Evolutionary conservation across 2,113 vertebrate species (phyloP), one percentile per base, ranked within the genome.

Genomic region (Harpagus bidentatus): DNA sequence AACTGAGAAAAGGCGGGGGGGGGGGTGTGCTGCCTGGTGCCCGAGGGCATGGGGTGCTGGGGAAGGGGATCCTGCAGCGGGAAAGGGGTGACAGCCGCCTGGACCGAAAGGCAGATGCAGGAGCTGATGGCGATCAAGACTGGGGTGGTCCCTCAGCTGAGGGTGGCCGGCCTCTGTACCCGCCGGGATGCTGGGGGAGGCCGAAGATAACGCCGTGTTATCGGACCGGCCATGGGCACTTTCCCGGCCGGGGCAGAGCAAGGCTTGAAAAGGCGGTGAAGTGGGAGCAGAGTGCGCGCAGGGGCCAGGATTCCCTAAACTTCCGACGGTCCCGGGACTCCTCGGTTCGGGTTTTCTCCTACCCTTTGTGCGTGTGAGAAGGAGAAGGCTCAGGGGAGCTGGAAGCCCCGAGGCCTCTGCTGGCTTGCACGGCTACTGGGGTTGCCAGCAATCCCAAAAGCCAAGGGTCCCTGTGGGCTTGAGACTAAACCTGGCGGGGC

Each of bases 181-280:
- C 73, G 7, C 14, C 4, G 13, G 71, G 76, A 31, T 74, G 81
- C 55, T 71, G 56, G 7, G 34, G 4, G 16, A 32, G 38, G 43
- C 21, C 3, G 8, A 36, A 73, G 56, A 5, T 42, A 36, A 10
- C 47, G 1, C 11, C 0, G 2, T 19, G 40, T 56, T 52, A 3
- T 10, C 71, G 23, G 10, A 3, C 21, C 55, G 65, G 25, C 59
- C n/a, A 0, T 2, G n/a, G 45, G 38, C 55, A 1, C 59, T 62
- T 45, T 32, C 2, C 28, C 16, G 32, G 50, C 2, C 32, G 59
- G n/a, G 15, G 5, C 67, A 36, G n/a, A 21, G 65, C 20, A 40
- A 62, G 45, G 56, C 63, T 70, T 53, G 83, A 65, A n/a, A 61
- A 78, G 63, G 9, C 63, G 7, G 26, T n/a, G 67, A 67, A 88